A percentile compares a stretch with the other conserved stretches of the same genome.
phyloP scores from a whole-genome alignment of 2,113 vertebrate species.

The Seriola quinqueradiata region DNA sequence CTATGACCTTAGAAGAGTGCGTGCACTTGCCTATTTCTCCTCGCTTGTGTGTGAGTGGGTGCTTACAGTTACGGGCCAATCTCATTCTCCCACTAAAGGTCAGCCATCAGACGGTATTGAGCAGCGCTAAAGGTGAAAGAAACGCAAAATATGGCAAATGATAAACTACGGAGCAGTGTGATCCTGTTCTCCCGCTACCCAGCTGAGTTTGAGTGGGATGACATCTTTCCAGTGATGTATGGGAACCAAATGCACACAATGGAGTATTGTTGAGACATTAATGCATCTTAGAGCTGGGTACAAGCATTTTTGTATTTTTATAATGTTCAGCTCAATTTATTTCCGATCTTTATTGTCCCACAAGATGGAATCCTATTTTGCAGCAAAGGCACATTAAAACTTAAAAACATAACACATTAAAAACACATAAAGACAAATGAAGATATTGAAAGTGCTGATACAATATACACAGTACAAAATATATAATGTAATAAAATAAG shows the following conservation, averaged over 20 bases:
- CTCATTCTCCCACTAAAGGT: constrained; percentile 82
- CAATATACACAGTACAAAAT: background rate
- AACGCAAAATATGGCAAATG: constrained; percentile 78
- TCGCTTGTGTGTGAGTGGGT: constrained; percentile 54
- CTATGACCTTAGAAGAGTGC: constrained; percentile 64
- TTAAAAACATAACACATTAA: background rate
- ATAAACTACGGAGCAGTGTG: constrained; percentile 48
- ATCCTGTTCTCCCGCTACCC: constrained; percentile 22
- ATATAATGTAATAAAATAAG: background rate
- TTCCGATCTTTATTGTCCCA: background rate
- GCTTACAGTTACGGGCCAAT: constrained; percentile 73
- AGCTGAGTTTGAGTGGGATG: constrained; percentile 21
- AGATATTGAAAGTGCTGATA: background rate
- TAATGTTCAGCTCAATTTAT: background rate
- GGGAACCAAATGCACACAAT: background rate
- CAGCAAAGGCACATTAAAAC: background rate
- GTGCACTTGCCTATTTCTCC: constrained; percentile 38
- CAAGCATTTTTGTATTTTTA: background rate
- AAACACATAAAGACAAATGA: background rate
- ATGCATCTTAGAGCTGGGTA: background rate
- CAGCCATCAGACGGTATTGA: constrained; percentile 84
- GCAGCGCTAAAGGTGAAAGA: constrained; percentile 80
- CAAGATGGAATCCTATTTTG: background rate
- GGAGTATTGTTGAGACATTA: background rate
- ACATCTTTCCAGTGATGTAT: constrained; percentile 6